Evolutionary conservation across 2,113 vertebrate genomes (phyloP), one percentile per base, ranked within the genome.

Genomic region (Vulpes vulpes): DNA sequence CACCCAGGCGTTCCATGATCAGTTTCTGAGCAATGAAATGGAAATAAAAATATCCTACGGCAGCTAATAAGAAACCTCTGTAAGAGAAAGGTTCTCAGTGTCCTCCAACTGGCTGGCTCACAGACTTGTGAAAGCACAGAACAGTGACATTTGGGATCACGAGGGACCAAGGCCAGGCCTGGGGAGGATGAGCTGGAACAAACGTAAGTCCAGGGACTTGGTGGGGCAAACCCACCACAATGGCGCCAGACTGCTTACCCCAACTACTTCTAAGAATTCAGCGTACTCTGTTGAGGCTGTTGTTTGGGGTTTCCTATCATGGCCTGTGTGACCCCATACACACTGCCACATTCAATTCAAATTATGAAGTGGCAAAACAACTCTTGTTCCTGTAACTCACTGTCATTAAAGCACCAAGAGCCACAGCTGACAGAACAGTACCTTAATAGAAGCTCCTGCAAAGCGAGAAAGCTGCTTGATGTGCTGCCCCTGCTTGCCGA

Each of bases 401-500:
- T 83, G 27, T 98, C 97, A 83, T 95, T 43, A 1, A 94, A 92
- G 94, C 95, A 87, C 95, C 84, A 69, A 90, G 80, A 96, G 95
- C 97, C 94, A 92, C 96, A 80, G 96, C 35, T 22, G 95, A 43
- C 89, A 94, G 96, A 98, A 97, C 96, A 82, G 94, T 99, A 99
- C 99, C 99, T 99, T 99, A 98, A 99, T 99, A 81, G 99, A 99
- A 59, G 99, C 99, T 93, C 99, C 99, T 62, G 99, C 99, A 97
- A 99, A 99, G 93, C 99, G 99, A 87, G 99, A 99, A 93, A 99
- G 99, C 98, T 99, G 99, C 98, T 99, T 99, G 99, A 99, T 99
- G 98, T 99, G 99, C 97, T 99, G 99, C 97, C 99, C 99, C 98
- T 99, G 99, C 98, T 99, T 99, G 98, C 99, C 99, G 53, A 99